Conservation (phyloP, 2,113 vertebrate genomes). For the Scortum barcoo region DNA sequence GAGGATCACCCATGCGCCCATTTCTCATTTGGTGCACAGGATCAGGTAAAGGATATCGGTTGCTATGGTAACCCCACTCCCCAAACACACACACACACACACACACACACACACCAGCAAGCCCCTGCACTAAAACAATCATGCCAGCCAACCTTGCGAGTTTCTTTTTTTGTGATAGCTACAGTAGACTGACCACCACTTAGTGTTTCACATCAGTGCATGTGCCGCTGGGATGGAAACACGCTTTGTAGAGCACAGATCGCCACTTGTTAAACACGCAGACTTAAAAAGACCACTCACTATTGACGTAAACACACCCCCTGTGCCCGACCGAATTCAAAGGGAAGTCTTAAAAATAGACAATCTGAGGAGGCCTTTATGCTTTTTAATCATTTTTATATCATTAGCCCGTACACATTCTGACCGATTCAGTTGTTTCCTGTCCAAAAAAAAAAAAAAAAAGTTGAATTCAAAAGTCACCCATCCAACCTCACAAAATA, state of each 20-base stretch:
- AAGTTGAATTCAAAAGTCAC: slow-evolving; percentile 32
- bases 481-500: slow-evolving; percentile 85
- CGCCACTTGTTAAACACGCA: slow-evolving; percentile 17
- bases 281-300: slow-evolving; percentile 41
- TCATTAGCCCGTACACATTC: slow-evolving; percentile 36
- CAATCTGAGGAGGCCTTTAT: slow-evolving; percentile 82
- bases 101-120: slow-evolving; percentile 67
- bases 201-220: slow-evolving; percentile 34
- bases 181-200: slow-evolving; percentile 43
- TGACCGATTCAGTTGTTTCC: slow-evolving; percentile 28
- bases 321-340: slow-evolving; percentile 62
- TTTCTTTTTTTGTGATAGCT: slow-evolving; percentile 25
- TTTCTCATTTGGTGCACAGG: slow-evolving; percentile 37
- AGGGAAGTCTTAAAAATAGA: slow-evolving; percentile 83
- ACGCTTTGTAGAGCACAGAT: slow-evolving; percentile 7
- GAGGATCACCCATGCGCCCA: slow-evolving; percentile 48
- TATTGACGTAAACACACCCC: slow-evolving; percentile 29
- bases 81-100: neutral
- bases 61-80: slow-evolving; percentile 36
- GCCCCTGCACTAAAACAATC: slow-evolving; percentile 80
- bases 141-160: slow-evolving; percentile 69
- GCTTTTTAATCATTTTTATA: slow-evolving; percentile 64
- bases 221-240: slow-evolving; percentile 39
- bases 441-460: too few species aligned
- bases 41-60: slow-evolving; percentile 41